These are phyloP conservation scores for Athalia circularis DNA, from an alignment of 2,888 invertebrate genomes.

Conservation along the genomic window DNA sequence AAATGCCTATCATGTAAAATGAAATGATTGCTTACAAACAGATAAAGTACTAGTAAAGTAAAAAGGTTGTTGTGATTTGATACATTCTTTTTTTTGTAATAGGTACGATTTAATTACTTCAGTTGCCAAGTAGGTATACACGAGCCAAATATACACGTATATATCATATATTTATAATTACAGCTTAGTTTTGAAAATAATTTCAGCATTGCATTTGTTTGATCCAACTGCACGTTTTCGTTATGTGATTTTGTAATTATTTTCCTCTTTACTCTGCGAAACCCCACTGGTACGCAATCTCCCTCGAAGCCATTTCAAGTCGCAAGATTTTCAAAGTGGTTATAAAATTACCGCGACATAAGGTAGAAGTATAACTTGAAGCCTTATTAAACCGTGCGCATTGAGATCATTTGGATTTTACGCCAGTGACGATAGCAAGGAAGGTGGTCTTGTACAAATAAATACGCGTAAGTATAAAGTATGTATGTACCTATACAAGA, in stretches of 20 bases:
- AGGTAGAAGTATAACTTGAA: conserved; percentile 64
- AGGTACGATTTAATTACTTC: too few species aligned
- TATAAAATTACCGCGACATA: conserved; percentile 72
- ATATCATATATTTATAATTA: neutral
- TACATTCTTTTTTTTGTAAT: too few species aligned
- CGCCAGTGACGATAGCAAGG: neutral
- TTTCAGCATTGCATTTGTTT: conserved; percentile 22
- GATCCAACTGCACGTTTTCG: conserved; percentile 49
- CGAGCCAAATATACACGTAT: too few species aligned
- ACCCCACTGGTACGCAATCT: conserved; percentile 60
- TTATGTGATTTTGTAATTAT: conserved; percentile 69
- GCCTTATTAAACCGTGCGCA: conserved; percentile 57
- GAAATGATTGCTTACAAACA: too few species aligned
- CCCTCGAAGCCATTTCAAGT: conserved; percentile 63
- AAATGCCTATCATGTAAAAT: too few species aligned
- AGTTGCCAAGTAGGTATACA: too few species aligned
- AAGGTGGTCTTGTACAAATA: neutral
- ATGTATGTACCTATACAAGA: too few species aligned
- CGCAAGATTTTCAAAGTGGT: conserved; percentile 74
- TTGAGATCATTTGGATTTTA: conserved; percentile 58
- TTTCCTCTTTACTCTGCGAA: conserved; percentile 64
- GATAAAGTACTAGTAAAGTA: too few species aligned
- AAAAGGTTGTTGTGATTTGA: too few species aligned
- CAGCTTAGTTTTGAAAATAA: conserved; percentile 11
- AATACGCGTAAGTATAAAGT: neutral